Evolutionary conservation across 2,113 vertebrate species (phyloP), one percentile per base, ranked within the genome.

Genomic region (Phrynocephalus versicolor): DNA sequence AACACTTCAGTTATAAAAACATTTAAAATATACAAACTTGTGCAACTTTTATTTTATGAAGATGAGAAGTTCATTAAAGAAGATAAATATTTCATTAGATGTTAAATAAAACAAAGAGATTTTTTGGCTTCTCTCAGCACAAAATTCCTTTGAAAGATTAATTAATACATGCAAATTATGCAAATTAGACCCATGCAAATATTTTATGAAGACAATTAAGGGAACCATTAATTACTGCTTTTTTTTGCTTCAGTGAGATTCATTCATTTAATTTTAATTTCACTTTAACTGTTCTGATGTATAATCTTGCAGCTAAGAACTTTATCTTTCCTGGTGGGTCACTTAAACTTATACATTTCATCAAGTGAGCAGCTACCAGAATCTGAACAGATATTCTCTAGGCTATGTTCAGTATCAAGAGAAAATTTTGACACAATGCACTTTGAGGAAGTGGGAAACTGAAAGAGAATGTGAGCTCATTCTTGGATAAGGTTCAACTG

Each of bases 201-300:
- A 99, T 99, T 99, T 99, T 99, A 99, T 99, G 98, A 99, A 99
- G 98, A 99, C 98, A 99, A 99, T 99, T 99, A 99, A 98, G 98
- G 98, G 98, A 99, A 98, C 98, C 98, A 99, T 99, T 99, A 98
- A 99, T 99, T 99, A 99, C 98, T 97, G 98, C 97, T 98, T 98
- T 99, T n/a, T 99, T 99, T 99, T 99, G 99, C 98, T 99, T 99
- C 99, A 98, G 96, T 99, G 98, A 99, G 98, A 99, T 99, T 99
- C 98, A 98, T 98, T 99, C 98, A 99, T 99, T 99, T 99, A 98
- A 99, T 99, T 99, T 99, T 98, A 98, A 99, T 99, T 99, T 98
- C 97, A 97, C 97, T 98, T 99, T 98, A 99, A 99, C 98, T 98
- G 97, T 99, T 99, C 98, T 98, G 98, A 99, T 99, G 98, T 98